Evolutionary conservation across 1,140 invertebrate species (phyloP), one percentile per base, ranked within the genome.

Genomic region (Zaprionus inermis): DNA sequence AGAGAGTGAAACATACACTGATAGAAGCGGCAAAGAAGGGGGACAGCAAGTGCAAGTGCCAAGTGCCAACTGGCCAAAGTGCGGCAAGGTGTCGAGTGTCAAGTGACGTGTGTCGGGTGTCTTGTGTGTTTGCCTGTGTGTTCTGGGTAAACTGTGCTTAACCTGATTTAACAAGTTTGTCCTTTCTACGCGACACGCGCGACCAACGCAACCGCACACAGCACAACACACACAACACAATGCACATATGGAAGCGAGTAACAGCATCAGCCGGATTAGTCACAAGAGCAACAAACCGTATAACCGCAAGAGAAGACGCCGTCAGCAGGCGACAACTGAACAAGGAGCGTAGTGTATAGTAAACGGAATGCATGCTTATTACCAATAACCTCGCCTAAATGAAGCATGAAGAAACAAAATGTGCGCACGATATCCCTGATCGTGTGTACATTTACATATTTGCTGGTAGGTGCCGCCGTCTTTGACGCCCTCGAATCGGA

Each of bases 361-460:
- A 54, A 74, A 77, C 58, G 72, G 61, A 78, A 78, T 72, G 78
- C 79, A 90, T 75, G 76, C 67, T 72, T 73, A 69, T 81, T 70
- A 78, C 81, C 72, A 76, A 81, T 74, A 84, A 88, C 78, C 83
- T 90, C 91, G 91, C 83, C 83, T 91, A 91, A 91, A 92, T 92
- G 91, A 92, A 94, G 93, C 93, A 97, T 97, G 97, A 97, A 97
- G 95, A 96, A 96, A 94, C 98, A 99, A 95, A 99, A 99, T 96
- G 97, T 99, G 81, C 97, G 98, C 92, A 99, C 99, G 90, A 94
- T 99, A 92, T 98, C 98, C 56, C 95, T 99, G 91, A 99, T 99
- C 91, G 98, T 99, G 91, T 99, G 98, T 93, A 99, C 99, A 76
- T 99, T 99, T 94, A 99, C 98, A 49, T 99, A 99, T 94, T 94